Conservation (phyloP, 2,113 vertebrate species). For the Callithrix jacchus region DNA sequence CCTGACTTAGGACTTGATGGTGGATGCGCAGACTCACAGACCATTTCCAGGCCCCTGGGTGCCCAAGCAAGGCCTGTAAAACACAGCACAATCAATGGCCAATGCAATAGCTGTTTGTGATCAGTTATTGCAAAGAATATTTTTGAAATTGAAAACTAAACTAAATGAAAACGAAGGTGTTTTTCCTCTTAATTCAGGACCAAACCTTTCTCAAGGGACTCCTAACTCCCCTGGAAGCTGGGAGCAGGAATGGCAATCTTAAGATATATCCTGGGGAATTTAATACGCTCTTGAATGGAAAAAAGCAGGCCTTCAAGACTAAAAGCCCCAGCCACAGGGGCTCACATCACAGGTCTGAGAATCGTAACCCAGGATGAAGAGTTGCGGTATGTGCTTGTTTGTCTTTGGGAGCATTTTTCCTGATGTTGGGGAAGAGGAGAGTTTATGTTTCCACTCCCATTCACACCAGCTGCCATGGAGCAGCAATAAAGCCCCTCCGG, state of each 20-base stretch:
- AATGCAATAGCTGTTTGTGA: neutral
- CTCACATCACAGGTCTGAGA: neutral
- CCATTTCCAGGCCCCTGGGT: neutral
- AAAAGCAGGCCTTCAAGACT: slow-evolving; percentile 42
- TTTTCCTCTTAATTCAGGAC: neutral
- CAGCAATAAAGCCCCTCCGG: slow-evolving; percentile 81
- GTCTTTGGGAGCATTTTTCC: slow-evolving; percentile 74
- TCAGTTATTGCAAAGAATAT: neutral
- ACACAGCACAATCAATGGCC: neutral
- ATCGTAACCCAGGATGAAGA: slow-evolving; percentile 24
- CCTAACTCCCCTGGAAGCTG: neutral
- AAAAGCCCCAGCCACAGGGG: slow-evolving; percentile 38
- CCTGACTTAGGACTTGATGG: neutral
- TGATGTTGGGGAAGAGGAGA: slow-evolving; percentile 74
- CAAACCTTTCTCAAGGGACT: neutral
- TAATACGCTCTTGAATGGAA: neutral
- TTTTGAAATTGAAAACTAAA: neutral
- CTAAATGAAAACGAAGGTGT: neutral
- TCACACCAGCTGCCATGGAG: slow-evolving; percentile 84
- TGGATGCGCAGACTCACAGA: rapidly evolving
- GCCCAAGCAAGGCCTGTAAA: neutral
- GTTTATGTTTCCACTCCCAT: slow-evolving; percentile 81
- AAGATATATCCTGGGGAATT: neutral
- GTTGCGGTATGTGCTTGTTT: slow-evolving; percentile 59
- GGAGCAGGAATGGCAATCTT: slow-evolving; percentile 43